A percentile compares a stretch with the other conserved stretches of the same genome.
These are phyloP conservation scores for Sisyra nigra DNA, from an alignment of 2,888 invertebrate species.

Conservation along the genomic window DNA sequence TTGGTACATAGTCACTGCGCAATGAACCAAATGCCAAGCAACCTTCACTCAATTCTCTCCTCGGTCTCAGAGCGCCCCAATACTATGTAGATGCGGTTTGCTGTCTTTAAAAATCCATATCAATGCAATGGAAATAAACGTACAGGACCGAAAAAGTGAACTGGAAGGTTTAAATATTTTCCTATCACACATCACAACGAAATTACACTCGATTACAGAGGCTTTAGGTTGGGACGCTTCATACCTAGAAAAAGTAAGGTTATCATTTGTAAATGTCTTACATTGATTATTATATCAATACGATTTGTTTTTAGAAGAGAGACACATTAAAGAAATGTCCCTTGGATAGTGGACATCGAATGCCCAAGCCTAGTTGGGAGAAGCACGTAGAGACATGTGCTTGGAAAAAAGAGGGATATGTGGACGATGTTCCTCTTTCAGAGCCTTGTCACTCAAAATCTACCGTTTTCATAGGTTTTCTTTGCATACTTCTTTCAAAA, in stretches of 20 bases:
- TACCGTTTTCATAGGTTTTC: conserved; percentile 25
- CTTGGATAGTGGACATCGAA: conserved; percentile 27
- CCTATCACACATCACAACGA: conserved; percentile 14
- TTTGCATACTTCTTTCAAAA: too few relatives aligned
- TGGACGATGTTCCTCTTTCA: conserved; percentile 25
- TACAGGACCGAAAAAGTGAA: conserved; percentile 25
- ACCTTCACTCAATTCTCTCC: too few relatives aligned
- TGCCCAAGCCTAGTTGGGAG: conserved; percentile 24
- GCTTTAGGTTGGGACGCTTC: not conserved
- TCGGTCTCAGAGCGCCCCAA: too few relatives aligned
- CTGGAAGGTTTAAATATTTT: conserved; percentile 25
- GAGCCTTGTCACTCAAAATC: conserved; percentile 21
- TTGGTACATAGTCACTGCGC: too few relatives aligned
- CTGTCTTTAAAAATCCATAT: conserved; percentile 1
- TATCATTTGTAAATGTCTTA: not conserved
- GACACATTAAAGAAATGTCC: conserved; percentile 26
- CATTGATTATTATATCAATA: not conserved
- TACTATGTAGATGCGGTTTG: too few relatives aligned
- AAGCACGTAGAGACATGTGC: conserved; percentile 30
- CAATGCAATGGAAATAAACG: conserved; percentile 24
- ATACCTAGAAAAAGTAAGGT: not conserved
- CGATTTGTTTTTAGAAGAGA: conserved; percentile 18
- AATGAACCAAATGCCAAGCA: too few relatives aligned
- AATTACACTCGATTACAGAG: not conserved
- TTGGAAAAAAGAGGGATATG: conserved; percentile 30